Percentiles rank a stretch among this genome's conserved stretches.
These are phyloP conservation scores for Apostichopus leukothele DNA, from an alignment of 53 echinoderm and acorn worm genomes.

Conservation along the genomic window DNA sequence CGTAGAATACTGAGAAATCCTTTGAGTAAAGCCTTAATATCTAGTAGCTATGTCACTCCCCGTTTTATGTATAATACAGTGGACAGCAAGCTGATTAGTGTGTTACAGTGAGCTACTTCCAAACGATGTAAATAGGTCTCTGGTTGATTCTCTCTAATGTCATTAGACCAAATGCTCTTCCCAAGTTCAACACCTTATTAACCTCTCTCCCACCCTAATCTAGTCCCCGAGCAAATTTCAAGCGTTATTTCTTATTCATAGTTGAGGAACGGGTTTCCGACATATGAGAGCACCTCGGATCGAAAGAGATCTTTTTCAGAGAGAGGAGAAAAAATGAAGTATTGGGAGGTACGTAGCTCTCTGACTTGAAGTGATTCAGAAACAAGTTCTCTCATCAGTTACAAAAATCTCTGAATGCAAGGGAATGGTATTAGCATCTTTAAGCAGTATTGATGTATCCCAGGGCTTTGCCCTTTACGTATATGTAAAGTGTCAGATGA, in stretches of 20 bases:
- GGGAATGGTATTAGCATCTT: slow-evolving; percentile 30
- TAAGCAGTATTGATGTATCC: background rate
- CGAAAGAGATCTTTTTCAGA: background rate
- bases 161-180: slow-evolving; percentile 24
- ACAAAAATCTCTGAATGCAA: background rate
- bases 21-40: no score
- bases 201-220: slow-evolving; percentile 40
- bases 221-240: slow-evolving; percentile 40
- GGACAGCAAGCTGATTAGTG: background rate
- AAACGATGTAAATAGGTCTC: slow-evolving; percentile 13
- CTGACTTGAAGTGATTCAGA: slow-evolving; percentile 30
- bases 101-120: background rate
- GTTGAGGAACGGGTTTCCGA: slow-evolving; percentile 17
- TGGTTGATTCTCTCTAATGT: slow-evolving; percentile 14
- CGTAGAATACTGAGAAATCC: no score
- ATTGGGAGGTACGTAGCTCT: background rate
- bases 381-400: slow-evolving; percentile 28
- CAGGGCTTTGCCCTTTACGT: slow-evolving; percentile 9
- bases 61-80: background rate
- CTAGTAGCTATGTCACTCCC: background rate
- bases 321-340: slow-evolving; percentile 12
- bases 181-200: slow-evolving; percentile 45
- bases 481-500: background rate
- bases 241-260: slow-evolving; percentile 34
- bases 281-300: slow-evolving; percentile 22